Evolutionary conservation across 2,888 invertebrate genomes (phyloP).

Genomic region (Melanotus villosus): DNA sequence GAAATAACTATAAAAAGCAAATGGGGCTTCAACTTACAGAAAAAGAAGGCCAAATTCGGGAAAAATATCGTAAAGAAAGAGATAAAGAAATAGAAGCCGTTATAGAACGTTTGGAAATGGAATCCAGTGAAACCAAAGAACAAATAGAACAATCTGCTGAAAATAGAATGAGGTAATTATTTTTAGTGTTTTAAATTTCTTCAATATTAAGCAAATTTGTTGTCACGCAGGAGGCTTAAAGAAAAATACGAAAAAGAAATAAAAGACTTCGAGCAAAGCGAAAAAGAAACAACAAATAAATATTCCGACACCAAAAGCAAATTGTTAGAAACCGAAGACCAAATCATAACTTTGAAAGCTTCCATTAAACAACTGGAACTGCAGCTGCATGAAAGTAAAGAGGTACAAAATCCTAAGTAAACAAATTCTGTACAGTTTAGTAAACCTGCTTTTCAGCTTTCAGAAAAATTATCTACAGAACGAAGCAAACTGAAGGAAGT

Average conservation of each 20-base stretch:
- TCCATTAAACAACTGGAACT: slow-evolving; percentile 77
- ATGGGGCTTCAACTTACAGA: slow-evolving; percentile 75
- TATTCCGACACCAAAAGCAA: slow-evolving; percentile 78
- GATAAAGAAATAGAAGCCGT: slow-evolving; percentile 85
- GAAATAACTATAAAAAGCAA: slow-evolving; percentile 75
- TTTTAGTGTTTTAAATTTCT: too few relatives aligned
- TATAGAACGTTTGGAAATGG: slow-evolving; percentile 78
- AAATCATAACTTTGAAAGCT: slow-evolving; percentile 72
- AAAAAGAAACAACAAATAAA: slow-evolving; percentile 77
- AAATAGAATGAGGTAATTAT: slow-evolving; percentile 66
- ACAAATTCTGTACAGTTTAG: too few relatives aligned
- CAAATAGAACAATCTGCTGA: slow-evolving; percentile 76
- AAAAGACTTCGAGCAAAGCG: slow-evolving; percentile 76
- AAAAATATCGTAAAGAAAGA: slow-evolving; percentile 80
- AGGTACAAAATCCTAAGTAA: too few relatives aligned
- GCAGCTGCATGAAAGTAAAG: slow-evolving; percentile 76
- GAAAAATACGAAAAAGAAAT: slow-evolving; percentile 85
- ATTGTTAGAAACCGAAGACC: slow-evolving; percentile 77
- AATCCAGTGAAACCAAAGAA: slow-evolving; percentile 73
- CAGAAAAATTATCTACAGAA: slow-evolving; percentile 71
- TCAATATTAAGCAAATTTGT: slow-evolving; percentile 44
- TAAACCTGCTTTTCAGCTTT: slow-evolving; percentile 62
- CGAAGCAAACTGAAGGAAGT: slow-evolving; percentile 72
- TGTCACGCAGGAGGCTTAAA: slow-evolving; percentile 81
- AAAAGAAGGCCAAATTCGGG: slow-evolving; percentile 78